These are phyloP conservation scores for Leptopilina boulardi DNA, from an alignment of 1,140 invertebrate genomes.

Conservation along the genomic window DNA sequence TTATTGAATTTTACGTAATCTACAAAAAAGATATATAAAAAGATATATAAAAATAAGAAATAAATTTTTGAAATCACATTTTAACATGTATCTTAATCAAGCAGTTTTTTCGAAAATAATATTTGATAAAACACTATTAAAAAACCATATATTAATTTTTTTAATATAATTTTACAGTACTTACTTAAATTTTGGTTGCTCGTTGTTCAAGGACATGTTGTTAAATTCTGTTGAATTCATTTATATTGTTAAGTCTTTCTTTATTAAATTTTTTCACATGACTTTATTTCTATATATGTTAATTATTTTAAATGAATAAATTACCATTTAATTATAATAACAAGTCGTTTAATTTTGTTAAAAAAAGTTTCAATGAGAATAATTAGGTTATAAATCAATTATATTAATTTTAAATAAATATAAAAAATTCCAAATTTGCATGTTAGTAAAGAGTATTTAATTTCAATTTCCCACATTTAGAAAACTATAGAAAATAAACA, in stretches of 20 bases:
- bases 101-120: background rate
- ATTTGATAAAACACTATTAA: background rate
- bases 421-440: background rate
- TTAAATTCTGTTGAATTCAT: constrained; percentile 38
- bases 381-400: background rate
- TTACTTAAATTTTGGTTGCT: constrained; percentile 12
- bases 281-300: background rate
- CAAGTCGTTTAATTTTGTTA: too few species aligned
- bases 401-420: background rate
- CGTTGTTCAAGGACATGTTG: constrained; percentile 3
- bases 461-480: background rate
- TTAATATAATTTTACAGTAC: background rate
- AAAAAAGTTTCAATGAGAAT: background rate
- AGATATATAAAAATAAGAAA: background rate
- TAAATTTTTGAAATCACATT: background rate
- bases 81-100: background rate
- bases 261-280: background rate
- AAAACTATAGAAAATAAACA: background rate
- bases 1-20: background rate
- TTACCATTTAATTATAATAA: background rate
- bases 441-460: background rate
- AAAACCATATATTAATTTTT: background rate
- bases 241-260: background rate
- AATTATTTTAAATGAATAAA: background rate
- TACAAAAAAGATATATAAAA: background rate